Evolutionary conservation across 2,888 invertebrate genomes (phyloP).

Genomic region (Lepidocyrtoides sp.): DNA sequence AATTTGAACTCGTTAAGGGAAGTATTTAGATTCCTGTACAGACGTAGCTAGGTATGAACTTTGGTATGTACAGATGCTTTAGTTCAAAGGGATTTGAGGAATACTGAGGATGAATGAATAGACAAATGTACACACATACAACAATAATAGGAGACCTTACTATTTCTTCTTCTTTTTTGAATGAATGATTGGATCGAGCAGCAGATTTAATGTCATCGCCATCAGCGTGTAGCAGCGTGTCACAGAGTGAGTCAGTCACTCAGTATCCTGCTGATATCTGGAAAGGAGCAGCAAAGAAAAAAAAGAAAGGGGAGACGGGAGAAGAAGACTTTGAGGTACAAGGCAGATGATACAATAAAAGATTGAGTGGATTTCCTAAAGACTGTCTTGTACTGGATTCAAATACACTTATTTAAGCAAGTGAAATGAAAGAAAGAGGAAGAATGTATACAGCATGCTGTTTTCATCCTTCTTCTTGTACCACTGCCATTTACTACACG

Average conservation of each 20-base stretch:
- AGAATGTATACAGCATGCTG: slow-evolving; percentile 24
- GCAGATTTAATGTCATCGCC: slow-evolving; percentile 8
- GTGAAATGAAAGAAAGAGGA: background rate
- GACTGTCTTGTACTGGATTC: slow-evolving; percentile 31
- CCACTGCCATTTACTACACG: background rate
- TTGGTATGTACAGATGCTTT: too few species aligned
- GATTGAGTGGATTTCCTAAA: slow-evolving; percentile 65
- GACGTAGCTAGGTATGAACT: too few species aligned
- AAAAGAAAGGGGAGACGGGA: background rate
- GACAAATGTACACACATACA: too few species aligned
- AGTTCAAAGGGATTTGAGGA: too few species aligned
- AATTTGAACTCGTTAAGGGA: too few species aligned
- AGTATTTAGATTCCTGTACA: too few species aligned
- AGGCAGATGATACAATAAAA: slow-evolving; percentile 68
- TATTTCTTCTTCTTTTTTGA: too few species aligned
- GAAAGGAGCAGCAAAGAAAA: background rate
- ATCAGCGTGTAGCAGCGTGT: background rate
- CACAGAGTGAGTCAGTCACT: slow-evolving; percentile 15
- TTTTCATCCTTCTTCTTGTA: slow-evolving; percentile 14
- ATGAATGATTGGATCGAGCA: background rate
- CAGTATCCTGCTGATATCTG: slow-evolving; percentile 37
- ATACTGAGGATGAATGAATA: too few species aligned
- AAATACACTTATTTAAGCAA: slow-evolving; percentile 46
- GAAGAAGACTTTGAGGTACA: slow-evolving; percentile 35
- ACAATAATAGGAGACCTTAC: too few species aligned